Percentiles rank a stretch among this genome's conserved stretches.
These are phyloP conservation scores for Corythornis leucogaster DNA, from an alignment of 2,797 vertebrate genomes.

Conservation along the genomic window DNA sequence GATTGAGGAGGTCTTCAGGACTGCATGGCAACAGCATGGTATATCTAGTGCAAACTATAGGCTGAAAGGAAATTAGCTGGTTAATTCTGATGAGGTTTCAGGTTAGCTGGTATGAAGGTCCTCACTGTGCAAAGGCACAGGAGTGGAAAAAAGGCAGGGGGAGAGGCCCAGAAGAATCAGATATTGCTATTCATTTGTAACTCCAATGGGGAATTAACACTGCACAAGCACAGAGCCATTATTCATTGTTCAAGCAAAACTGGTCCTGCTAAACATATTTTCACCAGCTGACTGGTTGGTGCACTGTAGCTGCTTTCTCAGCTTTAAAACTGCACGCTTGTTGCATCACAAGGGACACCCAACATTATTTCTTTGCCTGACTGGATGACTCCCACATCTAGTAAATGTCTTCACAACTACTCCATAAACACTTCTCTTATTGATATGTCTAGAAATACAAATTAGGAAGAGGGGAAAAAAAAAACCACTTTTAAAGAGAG, in stretches of 20 bases:
- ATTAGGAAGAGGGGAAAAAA: not conserved
- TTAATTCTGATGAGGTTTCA: not conserved
- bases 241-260: not conserved
- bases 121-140: not conserved
- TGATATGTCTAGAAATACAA: not conserved
- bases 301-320: not conserved
- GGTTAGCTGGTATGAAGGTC: not conserved
- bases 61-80: not conserved
- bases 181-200: not conserved
- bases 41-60: not conserved
- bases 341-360: not conserved
- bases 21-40: not conserved
- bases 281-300: not conserved
- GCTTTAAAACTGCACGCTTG: not conserved
- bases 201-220: not conserved
- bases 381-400: not conserved
- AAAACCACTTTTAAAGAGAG: not conserved
- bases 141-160: not conserved
- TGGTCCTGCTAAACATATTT: not conserved
- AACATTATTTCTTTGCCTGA: not conserved
- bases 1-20: not conserved
- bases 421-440: not conserved
- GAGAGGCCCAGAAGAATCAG: not conserved
- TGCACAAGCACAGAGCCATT: not conserved
- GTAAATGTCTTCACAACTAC: not conserved